These are phyloP conservation scores for Margarornis squamiger DNA, from an alignment of 2,797 vertebrate genomes.

Conservation along the genomic window DNA sequence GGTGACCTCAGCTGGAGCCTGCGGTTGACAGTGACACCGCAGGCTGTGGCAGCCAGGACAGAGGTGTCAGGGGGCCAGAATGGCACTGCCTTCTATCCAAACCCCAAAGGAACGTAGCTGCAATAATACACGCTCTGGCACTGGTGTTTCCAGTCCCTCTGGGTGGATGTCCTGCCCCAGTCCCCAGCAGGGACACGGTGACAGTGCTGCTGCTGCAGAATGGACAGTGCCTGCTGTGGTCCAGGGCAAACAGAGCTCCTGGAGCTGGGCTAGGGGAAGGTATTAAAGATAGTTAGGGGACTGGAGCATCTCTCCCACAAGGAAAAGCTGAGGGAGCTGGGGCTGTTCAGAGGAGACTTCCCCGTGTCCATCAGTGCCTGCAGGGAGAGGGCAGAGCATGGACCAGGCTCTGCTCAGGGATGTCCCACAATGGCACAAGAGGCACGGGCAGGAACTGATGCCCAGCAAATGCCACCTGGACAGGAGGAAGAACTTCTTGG, in stretches of 20 bases:
- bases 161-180: neutral
- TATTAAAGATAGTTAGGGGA: neutral
- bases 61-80: neutral
- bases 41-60: neutral
- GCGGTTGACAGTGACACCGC: neutral
- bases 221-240: neutral
- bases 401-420: neutral
- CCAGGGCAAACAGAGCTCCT: neutral
- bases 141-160: accelerated
- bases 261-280: neutral
- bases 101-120: neutral
- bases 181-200: accelerated
- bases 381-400: neutral
- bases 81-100: neutral
- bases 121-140: too few relatives aligned
- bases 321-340: neutral
- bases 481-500: neutral
- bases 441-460: neutral
- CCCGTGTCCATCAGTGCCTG: neutral
- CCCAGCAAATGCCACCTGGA: neutral
- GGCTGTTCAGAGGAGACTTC: neutral
- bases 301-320: neutral
- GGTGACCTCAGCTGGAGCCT: neutral
- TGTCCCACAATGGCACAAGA: neutral
- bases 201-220: neutral